Evolutionary conservation across 2,888 invertebrate genomes (phyloP).

Genomic region (Cerastoderma edule): DNA sequence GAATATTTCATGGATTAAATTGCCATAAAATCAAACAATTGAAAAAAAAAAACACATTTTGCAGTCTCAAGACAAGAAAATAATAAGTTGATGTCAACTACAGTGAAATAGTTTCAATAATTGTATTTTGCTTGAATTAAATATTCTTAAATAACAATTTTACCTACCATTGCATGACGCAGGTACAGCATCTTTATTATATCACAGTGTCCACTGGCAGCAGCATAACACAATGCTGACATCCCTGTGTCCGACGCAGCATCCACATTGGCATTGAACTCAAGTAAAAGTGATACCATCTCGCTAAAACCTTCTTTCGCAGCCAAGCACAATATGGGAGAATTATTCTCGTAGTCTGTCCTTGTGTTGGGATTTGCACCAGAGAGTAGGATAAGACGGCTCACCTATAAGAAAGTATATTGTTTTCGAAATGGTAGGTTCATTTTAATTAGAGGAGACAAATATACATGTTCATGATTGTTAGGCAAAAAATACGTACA

Average conservation of each 20-base stretch:
- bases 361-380: slow-evolving; percentile 94
- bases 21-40: too few relatives aligned
- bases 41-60: too few relatives aligned
- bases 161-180: slow-evolving; percentile 83
- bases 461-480: too few relatives aligned
- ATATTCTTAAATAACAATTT: background rate
- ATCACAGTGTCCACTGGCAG: slow-evolving; percentile 94
- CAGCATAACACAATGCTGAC: slow-evolving; percentile 93
- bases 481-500: too few relatives aligned
- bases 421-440: too few relatives aligned
- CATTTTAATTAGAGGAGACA: too few relatives aligned
- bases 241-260: slow-evolving; percentile 94
- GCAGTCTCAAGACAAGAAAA: background rate
- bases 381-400: slow-evolving; percentile 93
- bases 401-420: slow-evolving; percentile 88
- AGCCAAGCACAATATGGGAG: slow-evolving; percentile 93
- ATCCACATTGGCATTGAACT: slow-evolving; percentile 95
- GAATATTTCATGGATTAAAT: too few relatives aligned
- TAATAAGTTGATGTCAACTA: background rate
- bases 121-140: too few relatives aligned
- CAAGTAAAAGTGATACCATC: slow-evolving; percentile 94
- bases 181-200: slow-evolving; percentile 87
- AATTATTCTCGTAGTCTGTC: slow-evolving; percentile 87
- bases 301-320: slow-evolving; percentile 96
- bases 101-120: too few relatives aligned